These are phyloP conservation scores for Ormia ochracea DNA, from an alignment of 2,888 invertebrate species.

Conservation along the genomic window DNA sequence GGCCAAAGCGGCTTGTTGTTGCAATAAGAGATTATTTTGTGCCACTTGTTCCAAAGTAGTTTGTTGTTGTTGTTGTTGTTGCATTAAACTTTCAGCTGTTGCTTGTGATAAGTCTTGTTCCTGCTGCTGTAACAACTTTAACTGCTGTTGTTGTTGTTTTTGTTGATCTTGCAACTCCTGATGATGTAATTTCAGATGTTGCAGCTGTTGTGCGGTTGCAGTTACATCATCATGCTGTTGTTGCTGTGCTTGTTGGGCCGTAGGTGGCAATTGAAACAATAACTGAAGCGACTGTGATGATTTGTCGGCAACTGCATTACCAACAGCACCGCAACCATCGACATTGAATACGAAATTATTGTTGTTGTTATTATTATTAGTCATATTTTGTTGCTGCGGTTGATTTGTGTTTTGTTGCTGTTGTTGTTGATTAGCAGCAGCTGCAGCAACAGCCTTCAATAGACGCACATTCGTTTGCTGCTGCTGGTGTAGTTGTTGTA, in stretches of 20 bases:
- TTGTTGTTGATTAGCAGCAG: conserved; percentile 68
- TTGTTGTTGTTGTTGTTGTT: conserved; percentile 68
- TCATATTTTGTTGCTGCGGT: conserved; percentile 66
- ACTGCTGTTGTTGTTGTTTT: conserved; percentile 68
- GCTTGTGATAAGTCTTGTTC: conserved; percentile 66
- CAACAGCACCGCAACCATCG: conserved; percentile 69
- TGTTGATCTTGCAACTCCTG: conserved; percentile 66
- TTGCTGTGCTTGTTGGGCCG: conserved; percentile 67
- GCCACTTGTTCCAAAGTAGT: conserved; percentile 73
- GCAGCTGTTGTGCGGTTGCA: conserved; percentile 66
- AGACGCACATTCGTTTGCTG: conserved; percentile 73
- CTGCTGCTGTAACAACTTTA: conserved; percentile 70
- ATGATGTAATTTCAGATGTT: conserved; percentile 67
- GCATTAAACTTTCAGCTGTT: conserved; percentile 67
- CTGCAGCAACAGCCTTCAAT: conserved; percentile 72
- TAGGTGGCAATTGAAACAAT: conserved; percentile 75
- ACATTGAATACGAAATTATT: conserved; percentile 76
- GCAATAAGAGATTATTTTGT: conserved; percentile 72
- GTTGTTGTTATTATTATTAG: conserved; percentile 70
- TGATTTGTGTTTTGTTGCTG: conserved; percentile 68
- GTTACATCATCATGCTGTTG: conserved; percentile 66
- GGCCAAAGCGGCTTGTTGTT: conserved; percentile 71
- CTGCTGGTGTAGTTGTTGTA: conserved; percentile 70
- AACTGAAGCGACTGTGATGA: conserved; percentile 75
- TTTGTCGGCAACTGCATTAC: conserved; percentile 68